Evolutionary conservation across 37 sponge, comb jelly and placozoan genomes (phyloP).

Genomic region (Mnemiopsis leidyi): DNA sequence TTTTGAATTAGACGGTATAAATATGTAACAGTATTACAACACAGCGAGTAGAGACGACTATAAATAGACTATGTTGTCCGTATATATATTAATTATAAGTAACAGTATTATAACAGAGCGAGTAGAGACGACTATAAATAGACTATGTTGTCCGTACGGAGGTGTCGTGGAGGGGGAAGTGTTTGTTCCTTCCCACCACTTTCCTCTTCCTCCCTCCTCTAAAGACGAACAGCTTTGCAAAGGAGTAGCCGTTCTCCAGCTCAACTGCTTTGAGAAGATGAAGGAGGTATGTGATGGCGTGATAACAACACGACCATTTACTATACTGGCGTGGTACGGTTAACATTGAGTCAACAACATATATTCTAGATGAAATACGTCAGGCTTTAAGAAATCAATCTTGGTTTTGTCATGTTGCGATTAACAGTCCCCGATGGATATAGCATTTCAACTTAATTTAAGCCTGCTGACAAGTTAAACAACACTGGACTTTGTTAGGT

Average conservation of each 20-base stretch:
- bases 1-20: no score
- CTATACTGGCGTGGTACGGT: no score
- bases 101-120: not conserved
- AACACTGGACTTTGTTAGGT: not conserved
- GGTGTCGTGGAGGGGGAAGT: not conserved
- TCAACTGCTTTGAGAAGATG: constrained; percentile 30
- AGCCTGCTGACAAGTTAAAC: no score
- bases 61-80: not conserved
- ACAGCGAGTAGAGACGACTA: constrained; percentile 9
- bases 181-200: constrained; percentile 32
- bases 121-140: not conserved
- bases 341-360: no score
- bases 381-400: no score
- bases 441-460: no score
- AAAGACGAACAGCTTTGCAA: constrained; percentile 47
- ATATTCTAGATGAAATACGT: no score
- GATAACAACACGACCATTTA: no score
- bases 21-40: no score
- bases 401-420: no score
- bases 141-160: constrained; percentile 5
- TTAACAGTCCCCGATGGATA: no score
- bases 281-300: constrained; percentile 17
- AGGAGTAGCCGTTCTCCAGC: constrained; percentile 11
- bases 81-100: no score
- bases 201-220: not conserved